Percentiles rank a stretch among this genome's conserved stretches.
phyloP scores from a whole-genome alignment of 2,888 invertebrate genomes.

The Lottia scabra region DNA sequence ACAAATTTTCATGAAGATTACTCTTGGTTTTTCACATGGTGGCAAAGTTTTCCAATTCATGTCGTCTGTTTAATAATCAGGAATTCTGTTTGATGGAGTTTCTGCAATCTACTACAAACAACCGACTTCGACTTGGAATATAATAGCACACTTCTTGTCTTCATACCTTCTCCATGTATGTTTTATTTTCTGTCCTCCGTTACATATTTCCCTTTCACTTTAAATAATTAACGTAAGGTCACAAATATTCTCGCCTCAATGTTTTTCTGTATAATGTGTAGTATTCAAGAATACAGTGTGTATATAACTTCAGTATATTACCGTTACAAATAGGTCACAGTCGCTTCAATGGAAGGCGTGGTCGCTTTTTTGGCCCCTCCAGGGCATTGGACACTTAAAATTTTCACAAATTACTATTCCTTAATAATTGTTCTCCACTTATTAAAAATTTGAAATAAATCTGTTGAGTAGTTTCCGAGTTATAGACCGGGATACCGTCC shows the following conservation, averaged over 20 bases:
- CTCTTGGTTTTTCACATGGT: constrained; percentile 5
- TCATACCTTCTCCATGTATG: too few relatives aligned
- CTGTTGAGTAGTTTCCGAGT: constrained; percentile 10
- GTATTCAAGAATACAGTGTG: neutral
- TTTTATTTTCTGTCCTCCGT: too few relatives aligned
- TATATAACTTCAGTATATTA: neutral
- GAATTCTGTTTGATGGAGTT: constrained; percentile 2
- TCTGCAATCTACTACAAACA: neutral
- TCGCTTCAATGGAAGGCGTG: constrained; percentile 13
- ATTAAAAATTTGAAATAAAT: constrained; percentile 16
- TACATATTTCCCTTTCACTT: too few relatives aligned
- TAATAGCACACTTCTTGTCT: too few relatives aligned
- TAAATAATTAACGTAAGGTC: too few relatives aligned
- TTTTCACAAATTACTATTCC: neutral
- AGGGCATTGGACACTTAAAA: neutral
- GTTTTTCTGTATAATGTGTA: too few relatives aligned
- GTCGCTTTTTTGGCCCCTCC: constrained; percentile 17
- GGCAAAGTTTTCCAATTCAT: constrained; percentile 13
- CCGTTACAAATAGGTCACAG: constrained; percentile 14
- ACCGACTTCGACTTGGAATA: neutral
- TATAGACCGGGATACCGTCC: constrained; percentile 13
- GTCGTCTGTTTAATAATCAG: neutral
- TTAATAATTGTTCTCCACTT: neutral
- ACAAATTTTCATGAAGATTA: constrained; percentile 21
- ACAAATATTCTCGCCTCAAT: too few relatives aligned